Percentiles rank a stretch among this genome's conserved stretches.
Evolutionary conservation across 2,888 invertebrate species (phyloP).

Genomic region (Unio delphinus): DNA sequence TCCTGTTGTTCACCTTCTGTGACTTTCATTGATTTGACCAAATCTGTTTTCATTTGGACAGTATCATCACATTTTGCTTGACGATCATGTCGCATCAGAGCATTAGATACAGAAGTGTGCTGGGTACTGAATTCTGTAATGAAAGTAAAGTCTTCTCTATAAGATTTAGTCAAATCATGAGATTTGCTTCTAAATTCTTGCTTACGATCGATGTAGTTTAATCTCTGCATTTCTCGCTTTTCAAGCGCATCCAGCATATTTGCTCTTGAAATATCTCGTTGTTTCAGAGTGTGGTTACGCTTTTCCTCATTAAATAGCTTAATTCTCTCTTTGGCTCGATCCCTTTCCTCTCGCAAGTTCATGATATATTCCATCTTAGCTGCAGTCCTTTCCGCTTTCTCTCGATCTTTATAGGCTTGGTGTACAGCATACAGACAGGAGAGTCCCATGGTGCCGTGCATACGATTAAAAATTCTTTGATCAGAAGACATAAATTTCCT

Average conservation of each 20-base stretch:
- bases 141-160: conserved; percentile 59
- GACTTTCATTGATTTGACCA: conserved; percentile 41
- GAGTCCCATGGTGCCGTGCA: conserved; percentile 66
- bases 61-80: conserved; percentile 59
- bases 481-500: conserved; percentile 47
- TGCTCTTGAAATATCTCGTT: conserved; percentile 55
- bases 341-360: conserved; percentile 60
- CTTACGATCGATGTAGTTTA: conserved; percentile 55
- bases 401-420: conserved; percentile 67
- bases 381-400: conserved; percentile 60
- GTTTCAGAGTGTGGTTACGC: conserved; percentile 48
- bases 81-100: conserved; percentile 66
- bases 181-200: conserved; percentile 52
- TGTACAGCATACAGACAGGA: conserved; percentile 68
- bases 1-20: conserved; percentile 60
- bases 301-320: conserved; percentile 61
- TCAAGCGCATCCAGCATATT: conserved; percentile 55
- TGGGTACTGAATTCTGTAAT: conserved; percentile 66
- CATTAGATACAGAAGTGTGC: conserved; percentile 69
- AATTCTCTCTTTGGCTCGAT: conserved; percentile 61
- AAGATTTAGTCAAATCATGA: conserved; percentile 43
- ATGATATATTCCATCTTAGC: conserved; percentile 62
- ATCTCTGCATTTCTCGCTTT: conserved; percentile 52
- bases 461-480: conserved; percentile 56
- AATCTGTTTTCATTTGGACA: conserved; percentile 34